Evolutionary conservation across 2,888 invertebrate genomes (phyloP), one percentile per base, ranked within the genome.

Genomic region (Synergus gifuensis): DNA sequence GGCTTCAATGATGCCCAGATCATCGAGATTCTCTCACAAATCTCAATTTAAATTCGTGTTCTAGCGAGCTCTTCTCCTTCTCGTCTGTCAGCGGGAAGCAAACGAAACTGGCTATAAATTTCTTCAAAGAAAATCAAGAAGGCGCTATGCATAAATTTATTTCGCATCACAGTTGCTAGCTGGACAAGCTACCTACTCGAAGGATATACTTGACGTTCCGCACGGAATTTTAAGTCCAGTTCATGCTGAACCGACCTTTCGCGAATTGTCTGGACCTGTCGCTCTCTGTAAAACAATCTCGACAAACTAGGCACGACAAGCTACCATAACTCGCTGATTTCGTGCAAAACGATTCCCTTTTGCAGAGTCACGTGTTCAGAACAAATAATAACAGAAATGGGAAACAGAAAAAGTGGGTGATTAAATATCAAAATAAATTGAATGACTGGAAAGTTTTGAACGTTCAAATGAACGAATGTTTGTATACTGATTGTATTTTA

Each of bases 41-140:
- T 73, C 73, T 73, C 36, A 73, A 73, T 73, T 73, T 73, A 73
- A 73, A 73, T 73, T 73, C 73, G 73, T 73, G 73, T 54, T 73
- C 73, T 73, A 73, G 54, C 73, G 73, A 54, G 54, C 36, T 73
- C 73, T 73, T 28, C 28, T 73, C 73, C 54, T 73, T 73, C 73
- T 73, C 73, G 73, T 49, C 54, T 73, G 73, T 73, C 73, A 73
- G 73, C 73, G 73, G 73, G 73, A 73, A 73, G 73, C 73, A 73
- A 73, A 73, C 73, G 54, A 54, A 73, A 73, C 73, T 73, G 73
- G 73, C 73, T 73, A 73, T 73, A 73, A 73, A 73, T 73, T 73
- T 73, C 73, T 73, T 73, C 73, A 73, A 73, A 73, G 73, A 73
- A 73, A 73, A 73, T 73, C 73, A 73, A 73, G 54, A 73, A 73